Evolutionary conservation across 1,140 invertebrate species (phyloP).

Genomic region (Aphelinus atriplicis): DNA sequence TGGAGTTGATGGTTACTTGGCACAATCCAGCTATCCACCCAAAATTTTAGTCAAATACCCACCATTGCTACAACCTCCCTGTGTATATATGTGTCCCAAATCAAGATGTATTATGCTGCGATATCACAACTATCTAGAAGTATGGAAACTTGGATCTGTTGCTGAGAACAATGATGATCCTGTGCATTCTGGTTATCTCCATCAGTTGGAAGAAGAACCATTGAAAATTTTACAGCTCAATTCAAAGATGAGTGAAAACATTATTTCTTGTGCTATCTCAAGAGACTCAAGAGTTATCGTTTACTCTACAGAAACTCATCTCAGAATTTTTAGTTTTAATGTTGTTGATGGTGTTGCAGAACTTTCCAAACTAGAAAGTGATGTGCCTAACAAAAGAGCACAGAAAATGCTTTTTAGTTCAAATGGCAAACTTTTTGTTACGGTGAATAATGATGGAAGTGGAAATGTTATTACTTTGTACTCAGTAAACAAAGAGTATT

Average conservation of each 20-base stretch:
- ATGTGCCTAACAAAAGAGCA: slow-evolving; percentile 50
- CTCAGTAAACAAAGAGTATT: slow-evolving; percentile 50
- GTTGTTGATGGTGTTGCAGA: slow-evolving; percentile 59
- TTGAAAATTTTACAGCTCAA: slow-evolving; percentile 74
- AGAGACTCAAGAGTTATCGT: slow-evolving; percentile 75
- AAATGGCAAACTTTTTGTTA: slow-evolving; percentile 57
- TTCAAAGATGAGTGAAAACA: slow-evolving; percentile 71
- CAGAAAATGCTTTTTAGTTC: slow-evolving; percentile 62
- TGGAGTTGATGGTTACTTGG: slow-evolving; percentile 81
- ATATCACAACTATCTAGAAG: slow-evolving; percentile 73
- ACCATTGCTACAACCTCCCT: slow-evolving; percentile 72
- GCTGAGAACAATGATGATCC: slow-evolving; percentile 42
- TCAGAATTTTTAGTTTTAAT: slow-evolving; percentile 76
- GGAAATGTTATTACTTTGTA: slow-evolving; percentile 52
- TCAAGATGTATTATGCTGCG: slow-evolving; percentile 74
- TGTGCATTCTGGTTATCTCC: slow-evolving; percentile 47
- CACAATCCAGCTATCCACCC: slow-evolving; percentile 71
- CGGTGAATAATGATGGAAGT: slow-evolving; percentile 51
- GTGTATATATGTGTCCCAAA: slow-evolving; percentile 69
- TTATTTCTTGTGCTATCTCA: slow-evolving; percentile 76
- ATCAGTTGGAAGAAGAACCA: slow-evolving; percentile 67
- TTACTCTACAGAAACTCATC: slow-evolving; percentile 75
- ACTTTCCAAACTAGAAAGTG: slow-evolving; percentile 51
- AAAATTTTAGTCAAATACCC: slow-evolving; percentile 77
- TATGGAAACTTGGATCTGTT: slow-evolving; percentile 71